Percentiles rank a stretch among this genome's conserved stretches.
Conservation (phyloP, 2,888 invertebrate species). For the Prenolepis imparis region DNA sequence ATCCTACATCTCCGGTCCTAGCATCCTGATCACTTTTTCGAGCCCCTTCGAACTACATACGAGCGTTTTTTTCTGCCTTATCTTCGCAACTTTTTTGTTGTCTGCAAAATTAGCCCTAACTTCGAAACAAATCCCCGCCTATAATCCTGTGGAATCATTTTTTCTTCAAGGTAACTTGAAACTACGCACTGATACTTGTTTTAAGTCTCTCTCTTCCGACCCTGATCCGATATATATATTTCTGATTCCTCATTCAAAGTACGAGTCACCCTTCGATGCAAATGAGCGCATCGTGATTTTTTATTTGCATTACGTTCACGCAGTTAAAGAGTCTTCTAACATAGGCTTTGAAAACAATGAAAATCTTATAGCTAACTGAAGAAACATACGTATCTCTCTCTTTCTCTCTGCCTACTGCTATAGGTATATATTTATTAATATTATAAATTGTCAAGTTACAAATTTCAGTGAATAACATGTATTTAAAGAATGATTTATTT, state of each 20-base stretch:
- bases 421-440: slow-evolving; percentile 52
- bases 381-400: slow-evolving; percentile 23
- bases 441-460: background rate
- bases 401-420: slow-evolving; percentile 14
- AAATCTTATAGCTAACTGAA: slow-evolving; percentile 45
- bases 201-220: slow-evolving; percentile 68
- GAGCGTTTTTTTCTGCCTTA: slow-evolving; percentile 16
- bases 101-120: slow-evolving; percentile 81
- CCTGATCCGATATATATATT: slow-evolving; percentile 63
- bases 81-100: slow-evolving; percentile 71
- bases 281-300: slow-evolving; percentile 74
- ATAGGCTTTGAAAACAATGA: slow-evolving; percentile 60
- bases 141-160: slow-evolving; percentile 33
- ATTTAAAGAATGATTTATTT: background rate
- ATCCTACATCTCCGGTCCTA: slow-evolving; percentile 42
- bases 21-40: slow-evolving; percentile 63
- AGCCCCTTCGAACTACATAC: slow-evolving; percentile 38
- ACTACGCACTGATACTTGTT: slow-evolving; percentile 74
- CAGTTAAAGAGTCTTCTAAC: slow-evolving; percentile 52
- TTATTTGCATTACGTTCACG: slow-evolving; percentile 67
- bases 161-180: slow-evolving; percentile 66
- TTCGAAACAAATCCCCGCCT: slow-evolving; percentile 80
- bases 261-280: slow-evolving; percentile 73
- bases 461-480: background rate
- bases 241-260: slow-evolving; percentile 58